Evolutionary conservation across 2,797 vertebrate genomes (phyloP).

Genomic region (Anguilla pacifica): DNA sequence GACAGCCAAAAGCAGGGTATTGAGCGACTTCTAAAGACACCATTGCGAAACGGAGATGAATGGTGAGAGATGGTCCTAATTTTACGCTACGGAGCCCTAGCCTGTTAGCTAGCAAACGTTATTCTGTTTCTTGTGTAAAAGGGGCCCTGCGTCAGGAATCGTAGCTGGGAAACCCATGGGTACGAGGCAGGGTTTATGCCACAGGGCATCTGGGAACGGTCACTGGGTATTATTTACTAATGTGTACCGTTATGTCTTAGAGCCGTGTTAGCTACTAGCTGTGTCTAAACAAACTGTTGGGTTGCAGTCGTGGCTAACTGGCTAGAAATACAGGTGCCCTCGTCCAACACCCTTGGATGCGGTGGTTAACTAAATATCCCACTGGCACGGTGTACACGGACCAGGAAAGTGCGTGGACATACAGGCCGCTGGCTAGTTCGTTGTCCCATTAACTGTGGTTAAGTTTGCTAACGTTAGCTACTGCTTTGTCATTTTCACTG

Average conservation of each 20-base stretch:
- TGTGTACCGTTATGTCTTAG: neutral
- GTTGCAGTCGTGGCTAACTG: neutral
- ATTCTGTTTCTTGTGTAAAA: neutral
- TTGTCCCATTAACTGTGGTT: constrained; percentile 13
- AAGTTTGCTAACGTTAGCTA: constrained; percentile 16
- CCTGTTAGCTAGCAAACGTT: constrained; percentile 52
- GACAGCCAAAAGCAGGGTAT: constrained; percentile 78
- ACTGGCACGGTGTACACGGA: neutral
- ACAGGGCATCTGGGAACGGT: neutral
- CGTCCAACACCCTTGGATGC: neutral
- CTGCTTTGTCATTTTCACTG: constrained; percentile 63
- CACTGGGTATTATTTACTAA: too few relatives aligned
- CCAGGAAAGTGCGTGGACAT: constrained; percentile 28
- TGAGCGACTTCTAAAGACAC: constrained; percentile 75
- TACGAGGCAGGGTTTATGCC: neutral
- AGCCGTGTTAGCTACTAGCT: neutral
- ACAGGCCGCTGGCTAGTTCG: constrained; percentile 20
- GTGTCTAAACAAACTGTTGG: neutral
- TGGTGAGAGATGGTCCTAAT: constrained; percentile 65
- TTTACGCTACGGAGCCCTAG: neutral
- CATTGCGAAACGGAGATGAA: constrained; percentile 76
- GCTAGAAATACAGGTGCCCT: neutral
- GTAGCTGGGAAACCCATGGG: constrained; percentile 31
- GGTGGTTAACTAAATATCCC: neutral
- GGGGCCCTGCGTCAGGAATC: constrained; percentile 37